phyloP scores from a whole-genome alignment of 2,113 vertebrate genomes.

The Melospiza melodia region DNA sequence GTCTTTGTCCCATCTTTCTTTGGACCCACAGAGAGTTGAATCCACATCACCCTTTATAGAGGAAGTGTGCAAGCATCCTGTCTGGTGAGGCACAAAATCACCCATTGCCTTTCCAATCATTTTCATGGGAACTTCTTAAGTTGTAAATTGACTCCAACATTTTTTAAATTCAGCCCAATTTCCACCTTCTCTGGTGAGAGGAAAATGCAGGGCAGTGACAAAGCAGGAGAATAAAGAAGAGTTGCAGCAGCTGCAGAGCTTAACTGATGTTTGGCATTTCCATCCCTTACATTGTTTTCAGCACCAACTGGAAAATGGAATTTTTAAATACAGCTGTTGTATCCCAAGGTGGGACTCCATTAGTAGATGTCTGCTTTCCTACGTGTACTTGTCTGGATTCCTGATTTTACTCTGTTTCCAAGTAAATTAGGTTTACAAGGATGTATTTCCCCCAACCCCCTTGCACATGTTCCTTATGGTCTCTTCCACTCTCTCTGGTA shows the following conservation, averaged over 20 bases:
- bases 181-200: not conserved
- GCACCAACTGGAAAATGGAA: not conserved
- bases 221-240: not conserved
- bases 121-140: not conserved
- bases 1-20: not conserved
- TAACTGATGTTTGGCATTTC: not conserved
- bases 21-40: not conserved
- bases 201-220: not conserved
- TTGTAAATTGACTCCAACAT: not conserved
- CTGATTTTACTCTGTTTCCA: not conserved
- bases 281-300: not conserved
- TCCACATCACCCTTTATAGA: not conserved
- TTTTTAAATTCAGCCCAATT: not conserved
- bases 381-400: not conserved
- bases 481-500: not conserved
- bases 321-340: not conserved
- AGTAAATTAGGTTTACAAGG: not conserved
- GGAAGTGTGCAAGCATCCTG: not conserved
- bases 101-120: not conserved
- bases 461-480: fast-evolving
- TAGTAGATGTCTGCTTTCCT: not conserved
- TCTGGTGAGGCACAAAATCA: not conserved
- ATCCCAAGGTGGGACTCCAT: not conserved
- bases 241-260: not conserved
- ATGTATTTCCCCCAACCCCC: fast-evolving